These are phyloP conservation scores for Rhinoderma darwinii DNA, from an alignment of 2,113 vertebrate genomes.

Conservation along the genomic window DNA sequence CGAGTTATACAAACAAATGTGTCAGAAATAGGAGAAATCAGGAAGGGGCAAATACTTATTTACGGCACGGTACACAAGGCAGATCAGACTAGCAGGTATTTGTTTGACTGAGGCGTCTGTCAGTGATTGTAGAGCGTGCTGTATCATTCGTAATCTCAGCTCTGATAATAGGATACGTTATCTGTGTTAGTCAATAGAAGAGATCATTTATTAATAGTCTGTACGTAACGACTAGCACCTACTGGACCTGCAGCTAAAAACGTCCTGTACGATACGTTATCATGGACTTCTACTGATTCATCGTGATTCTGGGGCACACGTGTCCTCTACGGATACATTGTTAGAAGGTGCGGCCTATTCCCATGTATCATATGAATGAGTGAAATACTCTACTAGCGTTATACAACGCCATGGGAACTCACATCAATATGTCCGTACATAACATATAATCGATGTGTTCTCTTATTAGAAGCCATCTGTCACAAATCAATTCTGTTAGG, in stretches of 20 bases:
- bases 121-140: background rate
- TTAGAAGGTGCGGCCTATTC: too few species aligned
- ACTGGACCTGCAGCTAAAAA: background rate
- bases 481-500: too few species aligned
- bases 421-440: too few species aligned
- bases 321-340: too few species aligned
- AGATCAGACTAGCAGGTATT: background rate
- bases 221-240: too few species aligned
- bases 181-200: background rate
- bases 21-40: background rate
- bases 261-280: background rate
- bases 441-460: too few species aligned
- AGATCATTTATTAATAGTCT: background rate
- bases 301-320: too few species aligned
- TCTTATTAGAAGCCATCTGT: too few species aligned
- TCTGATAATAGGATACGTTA: background rate
- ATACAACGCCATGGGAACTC: too few species aligned
- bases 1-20: background rate
- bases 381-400: too few species aligned
- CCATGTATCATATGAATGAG: too few species aligned
- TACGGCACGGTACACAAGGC: background rate
- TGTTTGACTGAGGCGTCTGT: too few species aligned
- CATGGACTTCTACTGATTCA: background rate
- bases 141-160: background rate
- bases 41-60: background rate